Conservation (phyloP, 2,797 vertebrate species). For the Macrochelys suwanniensis region DNA sequence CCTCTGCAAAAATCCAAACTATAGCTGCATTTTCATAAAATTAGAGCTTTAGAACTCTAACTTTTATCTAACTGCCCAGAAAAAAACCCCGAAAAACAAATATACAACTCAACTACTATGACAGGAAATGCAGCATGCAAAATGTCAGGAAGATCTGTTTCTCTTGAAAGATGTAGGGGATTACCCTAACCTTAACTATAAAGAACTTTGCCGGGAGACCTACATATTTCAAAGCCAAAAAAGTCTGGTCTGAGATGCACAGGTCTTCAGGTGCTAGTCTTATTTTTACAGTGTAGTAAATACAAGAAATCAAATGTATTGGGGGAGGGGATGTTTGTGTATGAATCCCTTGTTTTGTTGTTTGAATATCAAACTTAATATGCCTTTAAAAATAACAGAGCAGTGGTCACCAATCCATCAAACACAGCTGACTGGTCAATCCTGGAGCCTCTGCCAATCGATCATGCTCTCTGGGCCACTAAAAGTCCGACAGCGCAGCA, state of each 20-base stretch:
- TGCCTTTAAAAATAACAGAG: not conserved
- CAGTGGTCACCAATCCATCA: too few relatives aligned
- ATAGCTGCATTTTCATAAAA: not conserved
- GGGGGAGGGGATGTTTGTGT: not conserved
- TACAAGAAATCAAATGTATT: not conserved
- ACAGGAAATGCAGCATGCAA: not conserved
- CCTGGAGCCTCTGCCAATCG: too few relatives aligned
- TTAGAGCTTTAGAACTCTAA: not conserved
- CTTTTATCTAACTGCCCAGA: not conserved
- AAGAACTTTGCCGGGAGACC: not conserved
- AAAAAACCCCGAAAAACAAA: rapidly evolving
- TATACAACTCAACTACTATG: not conserved
- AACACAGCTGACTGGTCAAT: too few relatives aligned
- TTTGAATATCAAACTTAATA: not conserved
- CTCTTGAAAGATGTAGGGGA: not conserved
- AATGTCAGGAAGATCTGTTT: not conserved
- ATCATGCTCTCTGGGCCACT: too few relatives aligned
- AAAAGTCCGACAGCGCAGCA: too few relatives aligned
- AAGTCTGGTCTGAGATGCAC: rapidly evolving
- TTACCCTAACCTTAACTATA: not conserved
- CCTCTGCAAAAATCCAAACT: not conserved
- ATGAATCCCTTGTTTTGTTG: not conserved
- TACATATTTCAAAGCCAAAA: not conserved
- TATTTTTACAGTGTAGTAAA: not conserved
- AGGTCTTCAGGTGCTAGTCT: not conserved